Base-by-base conservation (phyloP, 2,888 invertebrate species). In the Andrena haemorrhoa region DNA sequence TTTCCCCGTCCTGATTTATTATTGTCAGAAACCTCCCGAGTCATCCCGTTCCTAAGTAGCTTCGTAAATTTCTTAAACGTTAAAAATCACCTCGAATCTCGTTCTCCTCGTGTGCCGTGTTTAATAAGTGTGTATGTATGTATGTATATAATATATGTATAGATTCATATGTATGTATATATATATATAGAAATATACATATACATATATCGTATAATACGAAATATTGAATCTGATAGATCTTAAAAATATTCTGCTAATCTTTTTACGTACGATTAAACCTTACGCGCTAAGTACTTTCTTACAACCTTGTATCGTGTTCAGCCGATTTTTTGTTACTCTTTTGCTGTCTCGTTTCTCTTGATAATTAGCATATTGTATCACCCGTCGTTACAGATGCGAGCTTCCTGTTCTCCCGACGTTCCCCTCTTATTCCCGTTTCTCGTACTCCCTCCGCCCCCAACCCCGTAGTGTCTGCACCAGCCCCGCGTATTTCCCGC, bases 301-400 rank as follows among this genome's bases (percentile, higher is more conserved):
- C 93, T 89, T 92, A 93, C 93, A 93, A 93, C 93, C 93, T 93
- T 93, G 92, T 92, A 90, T 93, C 91, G 86, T 89, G 85, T 89
- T 86, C 90, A 86, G 78, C 69, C 79, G 87, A 88, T 78, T 31
- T 74, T 58, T 26, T 12, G 49, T 23, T 74, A 29, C 64, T 64
- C 16, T 8, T 23, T 31, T 31, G 20, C 29, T 33, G 49, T 60
- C 35, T 12, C 23, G 47, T 66, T 53, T 53, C 58, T 23, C 53
- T 29, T 4, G 56, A 56, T 23, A 56, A 56, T 56, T 26, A 41
- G 23, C 51, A 3, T 33, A 16, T 51, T 78, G 51, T 79, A 82
- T 86, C 79, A 84, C 74, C 41, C 79, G 53, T 80, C 69, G 73
- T 80, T 71, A 60, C 12, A 64, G 70, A 65, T 29, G 73, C 69